Percentiles rank a stretch among this genome's conserved stretches.
phyloP scores from a whole-genome alignment of 2,113 vertebrate species.

The Archocentrus centrarchus region DNA sequence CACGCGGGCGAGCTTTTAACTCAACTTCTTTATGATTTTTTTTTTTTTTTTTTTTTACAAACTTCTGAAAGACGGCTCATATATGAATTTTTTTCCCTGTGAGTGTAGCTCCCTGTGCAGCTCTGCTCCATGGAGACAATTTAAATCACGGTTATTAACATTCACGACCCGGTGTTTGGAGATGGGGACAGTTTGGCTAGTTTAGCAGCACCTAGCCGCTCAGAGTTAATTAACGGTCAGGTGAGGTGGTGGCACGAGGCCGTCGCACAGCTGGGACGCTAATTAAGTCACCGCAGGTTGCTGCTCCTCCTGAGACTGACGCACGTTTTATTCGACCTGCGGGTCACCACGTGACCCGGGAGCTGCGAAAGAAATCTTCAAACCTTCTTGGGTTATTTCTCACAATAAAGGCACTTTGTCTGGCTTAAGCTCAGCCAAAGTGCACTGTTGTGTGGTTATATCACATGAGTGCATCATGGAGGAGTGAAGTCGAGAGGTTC shows the following conservation, averaged over 20 bases:
- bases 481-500: too few species aligned
- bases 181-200: conserved; percentile 28
- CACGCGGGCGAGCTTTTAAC: too few species aligned
- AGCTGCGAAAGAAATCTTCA: neutral
- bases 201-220: conserved; percentile 59
- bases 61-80: conserved; percentile 32
- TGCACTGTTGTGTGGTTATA: neutral
- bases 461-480: neutral
- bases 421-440: neutral
- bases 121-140: conserved; percentile 16
- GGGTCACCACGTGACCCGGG: conserved; percentile 29
- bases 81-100: neutral
- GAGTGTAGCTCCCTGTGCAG: conserved; percentile 14
- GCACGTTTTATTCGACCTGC: neutral
- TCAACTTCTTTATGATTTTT: neutral
- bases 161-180: conserved; percentile 53
- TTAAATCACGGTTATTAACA: conserved; percentile 59
- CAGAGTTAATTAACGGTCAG: conserved; percentile 66
- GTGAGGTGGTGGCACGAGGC: conserved; percentile 54
- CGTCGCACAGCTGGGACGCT: conserved; percentile 60
- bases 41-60: neutral
- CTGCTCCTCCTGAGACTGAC: conserved; percentile 25
- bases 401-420: neutral
- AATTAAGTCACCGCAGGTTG: conserved; percentile 49
- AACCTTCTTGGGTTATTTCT: neutral